phyloP scores from a whole-genome alignment of 92 coral and sea anemone species.

The Palythoa grandiflora region DNA sequence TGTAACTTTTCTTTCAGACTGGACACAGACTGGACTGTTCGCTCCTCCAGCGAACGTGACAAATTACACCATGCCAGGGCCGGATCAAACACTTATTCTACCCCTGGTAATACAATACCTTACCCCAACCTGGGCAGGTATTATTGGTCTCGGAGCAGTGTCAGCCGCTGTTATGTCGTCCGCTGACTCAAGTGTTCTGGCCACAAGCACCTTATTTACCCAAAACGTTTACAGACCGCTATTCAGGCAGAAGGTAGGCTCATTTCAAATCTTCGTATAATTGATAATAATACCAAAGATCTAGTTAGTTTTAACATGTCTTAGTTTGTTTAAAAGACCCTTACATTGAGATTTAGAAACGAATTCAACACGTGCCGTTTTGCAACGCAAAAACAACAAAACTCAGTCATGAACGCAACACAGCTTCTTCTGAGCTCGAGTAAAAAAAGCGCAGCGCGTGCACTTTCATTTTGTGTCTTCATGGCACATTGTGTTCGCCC shows the following conservation, averaged over 20 bases:
- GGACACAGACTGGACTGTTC: conserved; percentile 73
- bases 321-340: no score
- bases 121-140: conserved; percentile 58
- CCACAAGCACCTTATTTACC: conserved; percentile 62
- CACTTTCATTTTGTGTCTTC: no score
- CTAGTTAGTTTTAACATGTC: no score
- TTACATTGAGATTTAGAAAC: no score
- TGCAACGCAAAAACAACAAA: no score
- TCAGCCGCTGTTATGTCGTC: conserved; percentile 76
- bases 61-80: conserved; percentile 32
- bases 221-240: conserved; percentile 63
- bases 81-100: conserved; percentile 47
- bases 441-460: no score
- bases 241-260: conserved; percentile 60
- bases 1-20: conserved; percentile 43
- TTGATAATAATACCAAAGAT: no score
- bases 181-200: conserved; percentile 65
- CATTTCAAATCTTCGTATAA: not conserved
- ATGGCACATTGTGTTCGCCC: no score
- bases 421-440: no score
- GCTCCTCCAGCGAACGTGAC: conserved; percentile 8
- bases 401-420: no score
- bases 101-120: conserved; percentile 65
- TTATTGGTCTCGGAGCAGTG: conserved; percentile 71
- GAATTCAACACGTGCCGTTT: no score